Evolutionary conservation across 2,113 vertebrate species (phyloP).

Genomic region (Leptobrachium leishanense): DNA sequence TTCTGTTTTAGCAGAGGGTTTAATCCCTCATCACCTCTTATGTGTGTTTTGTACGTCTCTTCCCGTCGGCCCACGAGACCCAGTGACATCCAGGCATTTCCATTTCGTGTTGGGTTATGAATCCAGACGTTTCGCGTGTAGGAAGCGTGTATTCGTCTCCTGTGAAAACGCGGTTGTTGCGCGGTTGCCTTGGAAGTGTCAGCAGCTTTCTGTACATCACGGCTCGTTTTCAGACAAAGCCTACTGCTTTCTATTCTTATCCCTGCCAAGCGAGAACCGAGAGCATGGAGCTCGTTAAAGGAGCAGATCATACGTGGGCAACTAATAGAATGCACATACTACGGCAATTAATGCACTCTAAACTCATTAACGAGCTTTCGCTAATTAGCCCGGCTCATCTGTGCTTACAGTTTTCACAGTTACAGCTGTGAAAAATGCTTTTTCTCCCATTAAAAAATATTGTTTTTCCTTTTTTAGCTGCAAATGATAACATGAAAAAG

Average conservation of each 20-base stretch:
- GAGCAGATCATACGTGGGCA: neutral
- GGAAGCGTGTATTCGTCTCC: neutral
- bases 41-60: too few relatives aligned
- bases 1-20: too few relatives aligned
- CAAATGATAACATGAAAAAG: too few relatives aligned
- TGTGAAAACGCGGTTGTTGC: neutral
- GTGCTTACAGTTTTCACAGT: neutral
- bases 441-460: too few relatives aligned
- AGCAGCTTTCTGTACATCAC: conserved; percentile 11
- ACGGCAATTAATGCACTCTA: neutral
- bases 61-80: too few relatives aligned
- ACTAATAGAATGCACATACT: neutral
- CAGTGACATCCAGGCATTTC: too few relatives aligned
- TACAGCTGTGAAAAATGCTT: too few relatives aligned
- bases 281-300: neutral
- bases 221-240: conserved; percentile 32
- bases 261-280: conserved; percentile 34
- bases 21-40: too few relatives aligned
- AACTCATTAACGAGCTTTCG: neutral
- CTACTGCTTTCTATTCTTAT: conserved; percentile 41
- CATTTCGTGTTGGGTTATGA: neutral
- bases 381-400: neutral
- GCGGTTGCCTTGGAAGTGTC: conserved; percentile 39
- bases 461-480: too few relatives aligned
- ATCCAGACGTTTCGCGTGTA: neutral